Conservation (phyloP, 2,888 invertebrate species). For the Sarcophaga caerulescens region DNA sequence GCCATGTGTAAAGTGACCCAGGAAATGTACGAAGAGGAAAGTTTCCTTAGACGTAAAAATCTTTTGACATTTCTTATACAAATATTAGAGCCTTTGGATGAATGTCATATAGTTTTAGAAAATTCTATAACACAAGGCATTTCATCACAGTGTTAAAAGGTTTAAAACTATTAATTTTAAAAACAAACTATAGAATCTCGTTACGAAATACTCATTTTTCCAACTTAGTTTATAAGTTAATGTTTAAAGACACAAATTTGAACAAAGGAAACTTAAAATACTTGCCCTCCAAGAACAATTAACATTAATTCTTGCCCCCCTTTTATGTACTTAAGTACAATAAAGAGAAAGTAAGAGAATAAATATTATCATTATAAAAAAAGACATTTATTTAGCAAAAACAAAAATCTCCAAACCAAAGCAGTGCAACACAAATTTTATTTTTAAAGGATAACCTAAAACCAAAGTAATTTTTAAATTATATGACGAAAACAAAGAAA, state of each 20-base stretch:
- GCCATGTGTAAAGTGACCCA: constrained; percentile 92
- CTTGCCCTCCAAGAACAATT: constrained; percentile 55
- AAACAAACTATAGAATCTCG: constrained; percentile 49
- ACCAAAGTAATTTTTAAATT: constrained; percentile 56
- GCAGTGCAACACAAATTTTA: constrained; percentile 55
- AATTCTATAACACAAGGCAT: constrained; percentile 88
- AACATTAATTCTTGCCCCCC: constrained; percentile 53
- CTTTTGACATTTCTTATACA: constrained; percentile 93
- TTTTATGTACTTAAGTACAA: constrained; percentile 34
- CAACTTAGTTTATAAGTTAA: constrained; percentile 57
- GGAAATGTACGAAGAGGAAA: constrained; percentile 98
- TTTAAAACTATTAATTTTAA: constrained; percentile 14
- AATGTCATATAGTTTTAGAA: constrained; percentile 90
- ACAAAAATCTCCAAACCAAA: constrained; percentile 57
- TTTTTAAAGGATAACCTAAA: constrained; percentile 38
- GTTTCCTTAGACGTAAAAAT: constrained; percentile 94
- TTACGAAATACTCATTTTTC: constrained; percentile 65
- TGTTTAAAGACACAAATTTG: constrained; percentile 17
- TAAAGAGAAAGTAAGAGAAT: not conserved
- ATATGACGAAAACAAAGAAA: constrained; percentile 10
- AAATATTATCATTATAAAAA: not conserved
- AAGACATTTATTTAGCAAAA: constrained; percentile 21
- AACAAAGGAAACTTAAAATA: constrained; percentile 35
- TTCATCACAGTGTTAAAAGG: constrained; percentile 80
- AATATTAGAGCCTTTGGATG: constrained; percentile 94